phyloP scores from a whole-genome alignment of 2,888 invertebrate genomes.

The Dasypogon diadema region DNA sequence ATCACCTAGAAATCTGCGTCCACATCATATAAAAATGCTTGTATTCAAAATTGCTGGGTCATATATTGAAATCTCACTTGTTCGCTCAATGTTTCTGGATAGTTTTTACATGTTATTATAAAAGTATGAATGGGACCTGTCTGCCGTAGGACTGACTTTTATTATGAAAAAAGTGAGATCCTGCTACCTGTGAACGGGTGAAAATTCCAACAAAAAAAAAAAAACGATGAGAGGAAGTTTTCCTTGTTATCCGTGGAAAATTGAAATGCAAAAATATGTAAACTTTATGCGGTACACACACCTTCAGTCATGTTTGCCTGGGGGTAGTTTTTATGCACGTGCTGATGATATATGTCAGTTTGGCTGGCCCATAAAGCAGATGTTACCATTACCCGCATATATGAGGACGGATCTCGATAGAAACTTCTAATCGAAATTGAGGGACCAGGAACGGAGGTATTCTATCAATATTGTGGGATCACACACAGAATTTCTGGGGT shows the following conservation, averaged over 20 bases:
- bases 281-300: conserved; percentile 33
- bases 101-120: conserved; percentile 10
- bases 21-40: too few relatives aligned
- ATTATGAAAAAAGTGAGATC: conserved; percentile 13
- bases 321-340: conserved; percentile 14
- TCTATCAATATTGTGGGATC: too few relatives aligned
- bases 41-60: conserved; percentile 9
- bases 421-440: too few relatives aligned
- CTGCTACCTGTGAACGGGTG: conserved; percentile 3
- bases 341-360: conserved; percentile 21
- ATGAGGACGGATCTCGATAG: too few relatives aligned
- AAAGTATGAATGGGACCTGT: not conserved
- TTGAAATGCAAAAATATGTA: conserved; percentile 40
- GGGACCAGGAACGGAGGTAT: too few relatives aligned
- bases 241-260: conserved; percentile 24
- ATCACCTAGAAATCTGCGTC: not conserved
- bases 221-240: conserved; percentile 3
- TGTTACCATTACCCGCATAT: conserved; percentile 31
- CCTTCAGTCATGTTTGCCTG: not conserved
- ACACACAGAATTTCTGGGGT: too few relatives aligned
- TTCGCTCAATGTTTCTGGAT: not conserved
- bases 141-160: not conserved
- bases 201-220: not conserved
- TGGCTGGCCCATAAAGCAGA: conserved; percentile 28
- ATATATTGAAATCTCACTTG: conserved; percentile 30